These are phyloP conservation scores for Eublepharis macularius DNA, from an alignment of 2,113 vertebrate genomes.

Conservation along the genomic window DNA sequence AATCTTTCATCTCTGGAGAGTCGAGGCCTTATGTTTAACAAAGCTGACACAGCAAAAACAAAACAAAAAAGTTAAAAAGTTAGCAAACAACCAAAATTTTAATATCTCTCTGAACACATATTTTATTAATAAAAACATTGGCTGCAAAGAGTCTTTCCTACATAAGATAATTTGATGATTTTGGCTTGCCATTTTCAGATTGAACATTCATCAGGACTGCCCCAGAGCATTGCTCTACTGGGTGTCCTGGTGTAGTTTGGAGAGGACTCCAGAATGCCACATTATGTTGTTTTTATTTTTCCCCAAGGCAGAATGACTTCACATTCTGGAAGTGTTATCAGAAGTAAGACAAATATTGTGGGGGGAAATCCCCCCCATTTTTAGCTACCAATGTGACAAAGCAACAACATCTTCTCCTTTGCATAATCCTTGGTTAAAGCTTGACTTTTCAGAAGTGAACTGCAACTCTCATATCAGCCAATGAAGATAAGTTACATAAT, in stretches of 20 bases:
- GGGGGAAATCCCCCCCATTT: neutral
- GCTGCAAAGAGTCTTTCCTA: neutral
- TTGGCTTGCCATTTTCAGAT: neutral
- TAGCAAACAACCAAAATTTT: neutral
- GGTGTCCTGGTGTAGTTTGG: neutral
- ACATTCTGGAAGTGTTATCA: neutral
- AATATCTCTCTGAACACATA: neutral
- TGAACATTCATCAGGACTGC: neutral
- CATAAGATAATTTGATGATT: neutral
- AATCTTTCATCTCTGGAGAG: constrained; percentile 1
- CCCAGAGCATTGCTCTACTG: neutral
- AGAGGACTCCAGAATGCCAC: neutral
- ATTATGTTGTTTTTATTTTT: neutral
- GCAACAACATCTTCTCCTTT: neutral
- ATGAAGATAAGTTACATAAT: neutral
- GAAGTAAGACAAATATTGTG: neutral
- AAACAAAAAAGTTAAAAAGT: neutral
- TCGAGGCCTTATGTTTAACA: neutral
- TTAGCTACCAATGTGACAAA: neutral
- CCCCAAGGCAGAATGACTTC: neutral
- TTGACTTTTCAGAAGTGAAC: neutral
- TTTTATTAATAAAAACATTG: constrained; percentile 11
- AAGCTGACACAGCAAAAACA: constrained; percentile 16
- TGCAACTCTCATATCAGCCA: constrained; percentile 11
- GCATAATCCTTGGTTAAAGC: neutral